A percentile compares a stretch with the other conserved stretches of the same genome.
phyloP scores from a whole-genome alignment of 2,113 vertebrate genomes.

The Tachysurus fulvidraco region DNA sequence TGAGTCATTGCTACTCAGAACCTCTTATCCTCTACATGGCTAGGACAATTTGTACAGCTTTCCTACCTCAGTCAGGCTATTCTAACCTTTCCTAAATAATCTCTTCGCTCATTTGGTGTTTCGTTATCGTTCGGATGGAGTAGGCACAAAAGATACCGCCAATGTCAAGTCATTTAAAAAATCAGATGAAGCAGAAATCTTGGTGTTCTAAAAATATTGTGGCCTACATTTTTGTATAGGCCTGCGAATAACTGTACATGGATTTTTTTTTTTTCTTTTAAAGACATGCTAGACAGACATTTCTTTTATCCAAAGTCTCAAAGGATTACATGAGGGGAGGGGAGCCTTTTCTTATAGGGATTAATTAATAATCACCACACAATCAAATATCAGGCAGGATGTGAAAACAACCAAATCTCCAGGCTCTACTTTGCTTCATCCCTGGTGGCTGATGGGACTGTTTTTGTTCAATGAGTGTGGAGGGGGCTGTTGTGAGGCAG shows the following conservation, averaged over 20 bases:
- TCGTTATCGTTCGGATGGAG: background rate
- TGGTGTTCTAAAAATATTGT: background rate
- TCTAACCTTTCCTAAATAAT: background rate
- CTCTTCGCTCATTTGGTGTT: background rate
- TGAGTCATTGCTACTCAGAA: constrained; percentile 54
- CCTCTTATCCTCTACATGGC: constrained; percentile 54
- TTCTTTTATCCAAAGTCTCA: constrained; percentile 43
- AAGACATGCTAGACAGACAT: constrained; percentile 12
- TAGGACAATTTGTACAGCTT: constrained; percentile 49
- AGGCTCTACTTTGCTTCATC: constrained; percentile 66
- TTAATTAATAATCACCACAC: constrained; percentile 74
- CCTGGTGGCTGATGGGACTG: constrained; percentile 72
- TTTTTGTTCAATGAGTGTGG: constrained; percentile 70
- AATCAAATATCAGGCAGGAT: constrained; percentile 59
- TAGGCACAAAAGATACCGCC: background rate
- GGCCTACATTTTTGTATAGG: constrained; percentile 8
- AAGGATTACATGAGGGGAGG: constrained; percentile 25
- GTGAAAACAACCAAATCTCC: constrained; percentile 74
- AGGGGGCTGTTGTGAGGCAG: constrained; percentile 54
- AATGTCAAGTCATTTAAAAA: background rate
- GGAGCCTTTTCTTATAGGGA: constrained; percentile 39
- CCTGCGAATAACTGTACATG: constrained; percentile 10
- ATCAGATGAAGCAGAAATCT: background rate
- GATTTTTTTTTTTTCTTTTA: background rate
- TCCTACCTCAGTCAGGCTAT: background rate